These are phyloP conservation scores for Synergus laeviventris DNA, from an alignment of 2,888 invertebrate species.

Conservation along the genomic window DNA sequence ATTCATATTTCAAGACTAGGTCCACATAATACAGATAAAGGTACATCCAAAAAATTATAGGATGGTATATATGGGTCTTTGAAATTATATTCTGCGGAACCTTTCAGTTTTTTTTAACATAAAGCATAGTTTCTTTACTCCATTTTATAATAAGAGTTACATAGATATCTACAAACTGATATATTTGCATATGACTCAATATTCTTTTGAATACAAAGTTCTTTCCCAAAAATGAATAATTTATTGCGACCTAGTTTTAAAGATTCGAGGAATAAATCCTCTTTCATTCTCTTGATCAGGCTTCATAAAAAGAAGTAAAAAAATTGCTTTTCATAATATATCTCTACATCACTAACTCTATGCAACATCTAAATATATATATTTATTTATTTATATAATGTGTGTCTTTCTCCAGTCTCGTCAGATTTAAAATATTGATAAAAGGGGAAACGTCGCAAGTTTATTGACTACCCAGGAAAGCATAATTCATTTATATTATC, in stretches of 20 bases:
- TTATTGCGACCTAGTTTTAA: background rate
- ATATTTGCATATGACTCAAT: background rate
- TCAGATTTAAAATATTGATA: too few relatives aligned
- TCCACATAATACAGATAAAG: background rate
- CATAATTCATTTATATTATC: background rate
- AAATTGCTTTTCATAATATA: background rate
- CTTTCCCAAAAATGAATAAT: background rate
- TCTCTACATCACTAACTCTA: background rate
- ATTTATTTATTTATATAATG: too few relatives aligned
- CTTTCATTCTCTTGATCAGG: background rate
- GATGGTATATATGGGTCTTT: too few relatives aligned
- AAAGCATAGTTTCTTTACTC: background rate
- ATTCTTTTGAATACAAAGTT: background rate
- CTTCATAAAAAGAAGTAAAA: background rate
- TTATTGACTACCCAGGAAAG: background rate
- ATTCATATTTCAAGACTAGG: background rate
- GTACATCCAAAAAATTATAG: background rate
- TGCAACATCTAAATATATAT: background rate
- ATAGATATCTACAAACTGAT: background rate
- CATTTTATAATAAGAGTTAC: background rate
- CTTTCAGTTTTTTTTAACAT: too few relatives aligned
- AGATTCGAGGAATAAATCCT: background rate
- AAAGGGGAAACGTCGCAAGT: background rate
- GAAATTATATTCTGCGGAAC: too few relatives aligned
- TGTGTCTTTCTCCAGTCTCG: too few relatives aligned